Percentiles rank a stretch among this genome's conserved stretches.
phyloP scores from a whole-genome alignment of 92 coral and sea anemone genomes.

The Isaurus tuberculatus region DNA sequence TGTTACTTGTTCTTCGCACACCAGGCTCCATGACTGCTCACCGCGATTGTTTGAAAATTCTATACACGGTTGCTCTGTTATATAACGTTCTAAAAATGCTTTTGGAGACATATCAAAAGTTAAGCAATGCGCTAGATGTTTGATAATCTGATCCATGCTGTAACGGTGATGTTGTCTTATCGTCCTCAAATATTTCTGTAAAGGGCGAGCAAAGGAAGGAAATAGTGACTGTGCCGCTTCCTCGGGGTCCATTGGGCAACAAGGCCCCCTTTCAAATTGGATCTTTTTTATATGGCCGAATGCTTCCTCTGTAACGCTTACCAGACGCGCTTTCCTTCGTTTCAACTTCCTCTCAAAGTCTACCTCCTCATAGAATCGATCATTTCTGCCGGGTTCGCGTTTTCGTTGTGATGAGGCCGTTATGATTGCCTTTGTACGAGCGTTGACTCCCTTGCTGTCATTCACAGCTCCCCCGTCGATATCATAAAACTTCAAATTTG shows the following conservation, averaged over 20 bases:
- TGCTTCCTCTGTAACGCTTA: conserved; percentile 92
- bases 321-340: conserved; percentile 86
- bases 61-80: conserved; percentile 91
- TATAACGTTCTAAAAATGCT: conserved; percentile 94
- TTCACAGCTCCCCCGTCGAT: conserved; percentile 88
- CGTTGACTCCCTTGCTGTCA: conserved; percentile 78
- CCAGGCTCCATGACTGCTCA: conserved; percentile 88
- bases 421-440: conserved; percentile 92
- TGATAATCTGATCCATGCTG: conserved; percentile 95
- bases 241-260: conserved; percentile 98
- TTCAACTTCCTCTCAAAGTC: conserved; percentile 89
- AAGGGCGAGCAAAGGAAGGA: conserved; percentile 98
- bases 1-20: conserved; percentile 97
- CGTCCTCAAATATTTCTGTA: conserved; percentile 96
- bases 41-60: conserved; percentile 77
- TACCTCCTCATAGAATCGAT: conserved; percentile 96
- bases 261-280: conserved; percentile 93
- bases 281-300: conserved; percentile 92
- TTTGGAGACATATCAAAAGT: conserved; percentile 97
- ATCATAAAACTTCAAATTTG: conserved; percentile 96
- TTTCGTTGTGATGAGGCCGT: conserved; percentile 92
- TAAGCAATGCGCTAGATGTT: conserved; percentile 97
- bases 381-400: conserved; percentile 94
- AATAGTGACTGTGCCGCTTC: conserved; percentile 98
- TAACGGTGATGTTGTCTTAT: conserved; percentile 97